Percentiles rank a stretch among this genome's conserved stretches.
phyloP scores from a whole-genome alignment of 2,888 invertebrate species.

The Hyppa rectilinea region DNA sequence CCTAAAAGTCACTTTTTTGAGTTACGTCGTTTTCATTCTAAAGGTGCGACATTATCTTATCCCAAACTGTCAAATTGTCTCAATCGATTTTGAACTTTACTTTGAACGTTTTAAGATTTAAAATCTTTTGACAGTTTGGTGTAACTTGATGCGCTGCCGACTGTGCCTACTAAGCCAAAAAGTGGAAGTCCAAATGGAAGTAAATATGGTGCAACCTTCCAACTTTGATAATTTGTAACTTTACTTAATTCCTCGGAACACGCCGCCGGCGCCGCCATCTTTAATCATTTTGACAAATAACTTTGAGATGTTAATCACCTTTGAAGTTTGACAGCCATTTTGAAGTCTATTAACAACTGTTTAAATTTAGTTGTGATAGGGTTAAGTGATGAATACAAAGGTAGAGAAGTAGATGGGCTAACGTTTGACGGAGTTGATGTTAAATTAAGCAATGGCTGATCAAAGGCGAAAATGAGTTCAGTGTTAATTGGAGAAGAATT shows the following conservation, averaged over 20 bases:
- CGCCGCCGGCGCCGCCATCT: slow-evolving; percentile 51
- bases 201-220: slow-evolving; percentile 44
- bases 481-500: slow-evolving; percentile 8
- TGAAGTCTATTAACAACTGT: slow-evolving; percentile 29
- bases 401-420: slow-evolving; percentile 12
- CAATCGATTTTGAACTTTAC: too few species aligned
- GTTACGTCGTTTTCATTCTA: too few species aligned
- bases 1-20: too few species aligned
- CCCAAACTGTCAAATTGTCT: too few species aligned
- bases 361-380: slow-evolving; percentile 25
- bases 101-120: too few species aligned
- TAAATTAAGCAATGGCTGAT: slow-evolving; percentile 25
- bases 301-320: slow-evolving; percentile 48
- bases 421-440: slow-evolving; percentile 16
- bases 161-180: too few species aligned
- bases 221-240: slow-evolving; percentile 36
- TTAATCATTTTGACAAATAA: slow-evolving; percentile 60
- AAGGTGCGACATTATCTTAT: too few species aligned
- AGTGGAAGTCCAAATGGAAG: background rate
- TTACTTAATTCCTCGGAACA: slow-evolving; percentile 7
- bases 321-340: slow-evolving; percentile 44
- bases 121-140: too few species aligned
- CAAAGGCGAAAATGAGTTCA: slow-evolving; percentile 20
- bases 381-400: slow-evolving; percentile 43
- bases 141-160: too few species aligned